Base-by-base conservation (phyloP, 2,113 vertebrate genomes). In the Glareola pratincola region DNA sequence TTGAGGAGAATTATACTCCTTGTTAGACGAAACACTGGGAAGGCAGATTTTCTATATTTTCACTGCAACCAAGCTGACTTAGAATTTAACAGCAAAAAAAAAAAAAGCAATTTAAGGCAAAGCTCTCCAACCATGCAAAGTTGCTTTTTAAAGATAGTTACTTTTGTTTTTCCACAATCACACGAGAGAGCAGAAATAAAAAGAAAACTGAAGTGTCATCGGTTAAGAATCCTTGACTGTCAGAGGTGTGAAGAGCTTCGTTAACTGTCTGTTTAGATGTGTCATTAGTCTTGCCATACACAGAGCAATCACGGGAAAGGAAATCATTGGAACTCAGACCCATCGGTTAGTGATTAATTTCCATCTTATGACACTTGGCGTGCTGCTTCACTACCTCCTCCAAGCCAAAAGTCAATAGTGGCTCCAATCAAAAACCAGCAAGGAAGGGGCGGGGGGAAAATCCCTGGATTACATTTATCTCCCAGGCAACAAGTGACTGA, bases 321-420 rank as follows among this genome's bases (percentile, higher is more conserved):
- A 97, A 98, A 98, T 98, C 97, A 97, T 7, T 97, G 94, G 92
- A 96, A 90, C 97, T 98, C 96, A 96, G 93, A 96, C 77, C 91
- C 72, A 45, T 97, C 24, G 17, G 88, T 96, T 92, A 93, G 88
- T 96, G 94, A 98, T 97, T 98, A 94, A 97, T 97, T 97, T 97
- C 86, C 85, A 88, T 91, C 74, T 84, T 80, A 66, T 13, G 91
- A 93, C 72, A 95, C 81, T 88, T 67, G 37, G 93, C n/a, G 5
- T 79, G 91, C 69, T 94, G 87, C 94, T 96, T 68, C 91, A 43
- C 76, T 57, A 77, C 41, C 77, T 67, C 43, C 66, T 93, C 63
- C 85, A 91, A 88, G 67, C 74, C 60, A 71, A 45, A 85, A 85
- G 84, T 92, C 92, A 71, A 94, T 66, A 87, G 71, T 11, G 27